phyloP scores from a whole-genome alignment of 2,113 vertebrate species.

The Trogon melanurus region DNA sequence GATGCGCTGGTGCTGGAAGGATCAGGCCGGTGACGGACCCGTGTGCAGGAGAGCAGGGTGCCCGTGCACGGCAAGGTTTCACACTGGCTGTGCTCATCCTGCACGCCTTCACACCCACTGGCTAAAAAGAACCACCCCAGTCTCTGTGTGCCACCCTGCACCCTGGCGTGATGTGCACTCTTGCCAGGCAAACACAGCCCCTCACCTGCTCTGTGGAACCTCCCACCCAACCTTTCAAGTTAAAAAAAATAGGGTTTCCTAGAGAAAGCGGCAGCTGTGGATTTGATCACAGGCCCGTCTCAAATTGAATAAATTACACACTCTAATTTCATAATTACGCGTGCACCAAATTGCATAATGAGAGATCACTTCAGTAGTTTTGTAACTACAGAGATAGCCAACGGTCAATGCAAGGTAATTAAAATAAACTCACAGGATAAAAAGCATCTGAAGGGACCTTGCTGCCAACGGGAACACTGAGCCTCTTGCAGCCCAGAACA shows the following conservation, averaged over 20 bases:
- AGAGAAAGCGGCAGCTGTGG: slow-evolving; percentile 4
- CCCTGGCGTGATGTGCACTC: rapidly evolving
- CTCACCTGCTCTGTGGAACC: neutral
- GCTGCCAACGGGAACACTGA: neutral
- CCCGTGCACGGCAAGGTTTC: neutral
- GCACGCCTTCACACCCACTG: neutral
- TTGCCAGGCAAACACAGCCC: neutral
- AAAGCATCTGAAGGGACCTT: neutral
- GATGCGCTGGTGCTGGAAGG: neutral
- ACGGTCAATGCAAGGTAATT: neutral
- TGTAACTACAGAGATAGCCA: slow-evolving; percentile 27
- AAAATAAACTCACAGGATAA: neutral
- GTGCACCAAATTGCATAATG: slow-evolving; percentile 4
- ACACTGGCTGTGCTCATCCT: neutral
- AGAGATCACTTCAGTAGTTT: neutral
- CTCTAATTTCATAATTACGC: slow-evolving; percentile 24
- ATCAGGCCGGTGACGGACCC: neutral
- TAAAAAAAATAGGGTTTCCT: neutral
- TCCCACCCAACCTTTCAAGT: neutral
- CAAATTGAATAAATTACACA: slow-evolving; percentile 59
- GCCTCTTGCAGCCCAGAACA: neutral
- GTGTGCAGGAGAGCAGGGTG: neutral
- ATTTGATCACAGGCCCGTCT: slow-evolving; percentile 17
- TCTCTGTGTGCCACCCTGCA: neutral
- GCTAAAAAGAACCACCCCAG: neutral